These are phyloP conservation scores for Sycon ciliatum DNA, from an alignment of 37 sponge, comb jelly and placozoan species.

Conservation along the genomic window DNA sequence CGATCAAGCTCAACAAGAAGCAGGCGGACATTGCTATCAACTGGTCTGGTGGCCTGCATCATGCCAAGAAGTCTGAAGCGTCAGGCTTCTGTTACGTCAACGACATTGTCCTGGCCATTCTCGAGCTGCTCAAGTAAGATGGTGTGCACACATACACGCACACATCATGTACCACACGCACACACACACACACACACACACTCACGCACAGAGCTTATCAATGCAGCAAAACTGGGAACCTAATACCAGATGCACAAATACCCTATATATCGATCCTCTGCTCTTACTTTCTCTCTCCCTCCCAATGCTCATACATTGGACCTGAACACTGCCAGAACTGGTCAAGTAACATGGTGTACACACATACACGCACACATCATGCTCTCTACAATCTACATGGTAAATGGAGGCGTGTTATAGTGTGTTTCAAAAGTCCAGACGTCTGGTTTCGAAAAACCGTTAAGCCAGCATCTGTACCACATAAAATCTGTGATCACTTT, in stretches of 20 bases:
- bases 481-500: too few species aligned
- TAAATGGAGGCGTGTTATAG: too few species aligned
- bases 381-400: too few species aligned
- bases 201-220: not conserved
- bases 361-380: too few species aligned
- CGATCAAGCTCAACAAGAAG: slow-evolving; percentile 94
- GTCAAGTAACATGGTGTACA: too few species aligned
- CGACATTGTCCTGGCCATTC: slow-evolving; percentile 93
- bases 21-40: slow-evolving; percentile 97
- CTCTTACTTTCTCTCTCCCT: not conserved
- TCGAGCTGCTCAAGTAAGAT: slow-evolving; percentile 94
- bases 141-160: not conserved
- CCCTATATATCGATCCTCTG: not conserved
- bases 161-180: too few species aligned
- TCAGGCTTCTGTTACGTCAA: slow-evolving; percentile 98
- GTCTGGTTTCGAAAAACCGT: too few species aligned
- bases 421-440: too few species aligned
- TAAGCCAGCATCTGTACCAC: too few species aligned
- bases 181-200: not conserved
- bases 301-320: too few species aligned
- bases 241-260: not conserved
- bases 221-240: not conserved
- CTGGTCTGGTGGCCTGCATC: slow-evolving; percentile 97
- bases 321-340: too few species aligned
- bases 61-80: slow-evolving; percentile 98